phyloP scores from a whole-genome alignment of 2,797 vertebrate genomes.

The Limnodromus scolopaceus region DNA sequence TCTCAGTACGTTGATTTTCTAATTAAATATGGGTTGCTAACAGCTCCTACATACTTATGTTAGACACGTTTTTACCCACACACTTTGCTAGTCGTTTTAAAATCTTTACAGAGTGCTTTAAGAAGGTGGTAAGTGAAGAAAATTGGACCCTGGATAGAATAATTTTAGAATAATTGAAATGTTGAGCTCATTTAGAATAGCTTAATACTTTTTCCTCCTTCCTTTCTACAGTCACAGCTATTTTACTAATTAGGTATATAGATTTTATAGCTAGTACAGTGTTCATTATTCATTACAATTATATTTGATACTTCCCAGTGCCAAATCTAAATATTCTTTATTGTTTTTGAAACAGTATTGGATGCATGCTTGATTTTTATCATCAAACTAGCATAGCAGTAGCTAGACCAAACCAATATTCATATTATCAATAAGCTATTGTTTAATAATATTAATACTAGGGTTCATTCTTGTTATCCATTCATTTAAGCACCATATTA shows the following conservation, averaged over 20 bases:
- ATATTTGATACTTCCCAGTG: neutral
- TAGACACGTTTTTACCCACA: neutral
- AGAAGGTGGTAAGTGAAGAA: neutral
- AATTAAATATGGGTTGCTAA: neutral
- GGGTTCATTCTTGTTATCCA: neutral
- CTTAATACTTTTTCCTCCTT: neutral
- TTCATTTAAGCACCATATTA: neutral
- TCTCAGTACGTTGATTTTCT: neutral
- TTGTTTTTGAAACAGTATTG: neutral
- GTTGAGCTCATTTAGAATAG: neutral
- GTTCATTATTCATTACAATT: neutral
- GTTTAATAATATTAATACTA: neutral
- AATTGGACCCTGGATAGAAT: neutral
- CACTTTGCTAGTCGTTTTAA: neutral
- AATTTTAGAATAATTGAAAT: constrained; percentile 26
- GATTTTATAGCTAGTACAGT: neutral
- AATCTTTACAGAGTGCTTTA: neutral
- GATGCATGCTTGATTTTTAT: neutral
- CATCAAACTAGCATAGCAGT: neutral
- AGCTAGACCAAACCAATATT: neutral
- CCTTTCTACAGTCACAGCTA: neutral
- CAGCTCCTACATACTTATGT: neutral
- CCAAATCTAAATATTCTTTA: neutral
- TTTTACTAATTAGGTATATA: neutral
- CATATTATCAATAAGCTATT: neutral